Conservation (phyloP, 2,888 invertebrate species). For the Diloba caeruleocephala region DNA sequence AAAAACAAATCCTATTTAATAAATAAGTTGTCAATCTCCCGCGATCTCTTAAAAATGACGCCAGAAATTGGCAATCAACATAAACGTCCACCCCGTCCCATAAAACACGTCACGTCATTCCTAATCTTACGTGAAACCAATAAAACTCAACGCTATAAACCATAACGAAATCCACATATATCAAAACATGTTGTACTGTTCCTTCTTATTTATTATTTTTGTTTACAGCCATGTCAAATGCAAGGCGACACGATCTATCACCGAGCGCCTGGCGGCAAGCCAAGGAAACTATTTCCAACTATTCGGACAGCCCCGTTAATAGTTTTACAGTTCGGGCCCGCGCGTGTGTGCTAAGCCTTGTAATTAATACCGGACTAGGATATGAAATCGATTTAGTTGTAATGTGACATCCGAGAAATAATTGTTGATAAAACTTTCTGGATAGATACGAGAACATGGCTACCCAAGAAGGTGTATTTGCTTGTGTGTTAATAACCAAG, state of each 20-base stretch:
- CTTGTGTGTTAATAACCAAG: too few relatives aligned
- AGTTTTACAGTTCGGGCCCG: constrained; percentile 78
- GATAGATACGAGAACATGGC: too few relatives aligned
- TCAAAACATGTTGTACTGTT: constrained; percentile 71
- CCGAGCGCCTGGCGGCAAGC: constrained; percentile 75
- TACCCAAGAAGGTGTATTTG: too few relatives aligned
- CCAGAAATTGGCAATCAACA: constrained; percentile 66
- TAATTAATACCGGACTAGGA: constrained; percentile 75
- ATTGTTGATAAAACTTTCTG: background rate
- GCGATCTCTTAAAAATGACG: constrained; percentile 43
- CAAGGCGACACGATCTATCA: constrained; percentile 80
- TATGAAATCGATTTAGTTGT: constrained; percentile 59
- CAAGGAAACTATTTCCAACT: constrained; percentile 84
- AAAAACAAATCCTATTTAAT: constrained; percentile 24
- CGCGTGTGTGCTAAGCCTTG: constrained; percentile 73
- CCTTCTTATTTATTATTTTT: constrained; percentile 82
- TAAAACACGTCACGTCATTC: constrained; percentile 67
- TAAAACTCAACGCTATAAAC: constrained; percentile 75
- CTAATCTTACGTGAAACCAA: constrained; percentile 76
- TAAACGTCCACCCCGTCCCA: constrained; percentile 57
- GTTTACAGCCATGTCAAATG: constrained; percentile 82
- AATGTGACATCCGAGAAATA: constrained; percentile 24
- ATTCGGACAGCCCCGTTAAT: constrained; percentile 78
- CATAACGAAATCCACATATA: constrained; percentile 75
- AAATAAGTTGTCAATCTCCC: constrained; percentile 44